Conservation (phyloP, 2,797 vertebrate species). For the Fringilla coelebs region DNA sequence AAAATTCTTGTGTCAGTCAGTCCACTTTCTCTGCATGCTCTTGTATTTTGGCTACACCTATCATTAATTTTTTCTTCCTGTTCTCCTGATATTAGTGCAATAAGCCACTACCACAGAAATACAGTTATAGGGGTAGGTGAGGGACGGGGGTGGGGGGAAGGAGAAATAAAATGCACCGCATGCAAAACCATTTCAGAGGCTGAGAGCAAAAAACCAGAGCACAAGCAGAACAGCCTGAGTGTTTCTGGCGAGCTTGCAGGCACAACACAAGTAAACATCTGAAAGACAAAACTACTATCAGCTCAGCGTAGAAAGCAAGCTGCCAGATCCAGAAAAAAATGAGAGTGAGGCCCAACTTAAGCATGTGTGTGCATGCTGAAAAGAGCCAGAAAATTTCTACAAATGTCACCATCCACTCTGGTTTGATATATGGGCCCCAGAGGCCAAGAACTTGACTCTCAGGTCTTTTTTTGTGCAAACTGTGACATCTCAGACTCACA, state of each 20-base stretch:
- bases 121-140: background rate
- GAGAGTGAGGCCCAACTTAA: conserved; percentile 2
- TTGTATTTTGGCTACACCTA: background rate
- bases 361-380: conserved; percentile 14
- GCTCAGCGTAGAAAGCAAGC: background rate
- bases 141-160: accelerated
- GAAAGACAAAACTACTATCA: conserved; percentile 58
- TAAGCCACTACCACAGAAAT: background rate
- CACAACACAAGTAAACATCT: conserved; percentile 51
- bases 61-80: background rate
- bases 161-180: background rate
- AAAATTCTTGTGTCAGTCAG: background rate
- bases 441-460: conserved; percentile 29
- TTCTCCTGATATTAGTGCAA: background rate
- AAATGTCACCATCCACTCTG: conserved; percentile 36
- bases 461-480: conserved; percentile 5
- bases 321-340: conserved; percentile 11
- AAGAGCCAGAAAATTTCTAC: conserved; percentile 45
- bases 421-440: background rate
- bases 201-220: background rate
- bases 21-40: background rate
- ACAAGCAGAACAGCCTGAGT: background rate
- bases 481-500: conserved; percentile 33
- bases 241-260: conserved; percentile 37
- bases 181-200: background rate